A percentile compares a stretch with the other conserved stretches of the same genome.
Evolutionary conservation across 37 sponge, comb jelly and placozoan genomes (phyloP).

Genomic region (Beroe ovata): DNA sequence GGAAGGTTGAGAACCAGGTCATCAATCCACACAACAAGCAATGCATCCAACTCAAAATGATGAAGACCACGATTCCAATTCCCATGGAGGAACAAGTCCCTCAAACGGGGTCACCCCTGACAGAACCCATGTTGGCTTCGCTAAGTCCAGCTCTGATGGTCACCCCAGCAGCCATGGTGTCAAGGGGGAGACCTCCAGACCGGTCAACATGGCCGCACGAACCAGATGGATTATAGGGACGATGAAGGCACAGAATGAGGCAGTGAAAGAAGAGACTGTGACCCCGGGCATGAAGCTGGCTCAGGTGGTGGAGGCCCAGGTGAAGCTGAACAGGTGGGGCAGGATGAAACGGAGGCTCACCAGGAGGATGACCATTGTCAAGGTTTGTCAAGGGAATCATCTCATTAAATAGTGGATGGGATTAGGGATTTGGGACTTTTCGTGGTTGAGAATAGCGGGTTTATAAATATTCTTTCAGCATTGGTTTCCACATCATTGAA

Average conservation of each 20-base stretch:
- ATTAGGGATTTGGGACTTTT: too few species aligned
- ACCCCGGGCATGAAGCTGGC: neutral
- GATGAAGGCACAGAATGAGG: neutral
- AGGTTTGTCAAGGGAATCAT: neutral
- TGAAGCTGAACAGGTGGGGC: slow-evolving; percentile 14
- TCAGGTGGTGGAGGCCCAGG: slow-evolving; percentile 27
- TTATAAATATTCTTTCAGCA: too few species aligned
- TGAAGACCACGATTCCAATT: neutral
- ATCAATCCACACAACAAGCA: neutral
- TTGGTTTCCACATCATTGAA: too few species aligned
- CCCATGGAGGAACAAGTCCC: neutral
- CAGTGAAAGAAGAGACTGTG: neutral
- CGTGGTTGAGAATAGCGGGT: too few species aligned
- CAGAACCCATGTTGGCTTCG: neutral
- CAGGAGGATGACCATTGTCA: neutral
- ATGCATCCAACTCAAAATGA: neutral
- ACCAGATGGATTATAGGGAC: neutral
- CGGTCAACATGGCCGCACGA: neutral
- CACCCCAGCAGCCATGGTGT: too few species aligned
- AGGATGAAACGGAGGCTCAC: slow-evolving; percentile 1
- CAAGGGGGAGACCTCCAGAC: too few species aligned
- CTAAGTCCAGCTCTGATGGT: too few species aligned
- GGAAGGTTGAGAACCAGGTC: neutral
- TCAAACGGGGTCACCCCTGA: neutral
- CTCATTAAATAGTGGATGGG: too few species aligned